Percentiles rank a stretch among this genome's conserved stretches.
Evolutionary conservation across 2,888 invertebrate species (phyloP).

Genomic region (Trichopria drosophilae): DNA sequence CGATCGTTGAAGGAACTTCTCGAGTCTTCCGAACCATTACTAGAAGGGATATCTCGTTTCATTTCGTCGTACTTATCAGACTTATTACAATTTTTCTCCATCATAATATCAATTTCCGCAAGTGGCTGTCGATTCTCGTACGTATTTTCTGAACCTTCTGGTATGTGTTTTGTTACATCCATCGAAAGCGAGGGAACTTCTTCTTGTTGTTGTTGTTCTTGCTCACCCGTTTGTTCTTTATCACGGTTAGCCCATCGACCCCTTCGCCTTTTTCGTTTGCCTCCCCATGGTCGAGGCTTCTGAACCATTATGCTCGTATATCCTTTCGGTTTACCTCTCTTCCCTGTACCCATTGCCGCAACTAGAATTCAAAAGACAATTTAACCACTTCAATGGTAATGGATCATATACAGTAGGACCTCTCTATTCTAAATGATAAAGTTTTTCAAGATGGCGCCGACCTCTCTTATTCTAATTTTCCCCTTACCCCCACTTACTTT

Average conservation of each 20-base stretch:
- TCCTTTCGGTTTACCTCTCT: constrained; percentile 56
- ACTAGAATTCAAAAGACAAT: constrained; percentile 27
- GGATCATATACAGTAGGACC: too few species aligned
- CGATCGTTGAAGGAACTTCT: constrained; percentile 54
- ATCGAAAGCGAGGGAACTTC: constrained; percentile 48
- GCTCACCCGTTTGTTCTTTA: constrained; percentile 44
- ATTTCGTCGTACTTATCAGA: constrained; percentile 47
- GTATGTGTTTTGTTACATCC: constrained; percentile 47
- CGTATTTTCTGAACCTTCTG: constrained; percentile 41
- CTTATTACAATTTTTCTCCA: constrained; percentile 47
- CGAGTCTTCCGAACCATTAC: constrained; percentile 54
- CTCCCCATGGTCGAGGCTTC: constrained; percentile 52
- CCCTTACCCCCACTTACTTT: too few species aligned
- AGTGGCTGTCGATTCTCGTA: constrained; percentile 42
- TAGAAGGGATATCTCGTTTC: constrained; percentile 49
- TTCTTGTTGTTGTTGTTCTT: constrained; percentile 48
- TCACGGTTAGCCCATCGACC: constrained; percentile 52
- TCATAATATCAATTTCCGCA: constrained; percentile 50
- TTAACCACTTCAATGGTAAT: too few species aligned
- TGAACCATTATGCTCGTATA: constrained; percentile 55
- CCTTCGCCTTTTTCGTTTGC: constrained; percentile 49
- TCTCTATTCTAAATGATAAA: too few species aligned
- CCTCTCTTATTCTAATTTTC: too few species aligned
- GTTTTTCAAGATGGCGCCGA: too few species aligned
- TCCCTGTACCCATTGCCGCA: constrained; percentile 46